Evolutionary conservation across 2,113 vertebrate species (phyloP).

Genomic region (Paratilapia polleni): DNA sequence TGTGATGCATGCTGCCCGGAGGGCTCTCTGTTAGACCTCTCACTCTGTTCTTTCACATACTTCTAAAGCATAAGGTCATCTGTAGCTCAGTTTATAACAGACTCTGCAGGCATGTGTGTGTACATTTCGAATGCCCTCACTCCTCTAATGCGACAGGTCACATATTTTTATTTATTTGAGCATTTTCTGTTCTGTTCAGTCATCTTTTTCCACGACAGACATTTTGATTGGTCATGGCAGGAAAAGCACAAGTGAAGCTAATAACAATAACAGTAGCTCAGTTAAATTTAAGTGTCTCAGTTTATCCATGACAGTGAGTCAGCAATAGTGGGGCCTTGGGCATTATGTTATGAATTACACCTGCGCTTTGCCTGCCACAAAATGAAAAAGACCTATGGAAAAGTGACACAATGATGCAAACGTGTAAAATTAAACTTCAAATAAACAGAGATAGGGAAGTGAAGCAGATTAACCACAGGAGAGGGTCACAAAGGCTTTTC

Average conservation of each 20-base stretch:
- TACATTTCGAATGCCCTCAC: conserved; percentile 10
- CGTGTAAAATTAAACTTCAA: background rate
- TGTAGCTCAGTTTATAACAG: conserved; percentile 22
- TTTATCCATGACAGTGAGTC: conserved; percentile 11
- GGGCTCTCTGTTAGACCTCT: conserved; percentile 25
- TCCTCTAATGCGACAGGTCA: background rate
- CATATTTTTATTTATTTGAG: conserved; percentile 10
- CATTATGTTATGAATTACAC: conserved; percentile 21
- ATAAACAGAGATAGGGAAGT: background rate
- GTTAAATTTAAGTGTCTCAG: conserved; percentile 11
- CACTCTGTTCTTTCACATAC: conserved; percentile 39
- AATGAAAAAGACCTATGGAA: background rate
- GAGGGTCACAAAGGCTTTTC: background rate
- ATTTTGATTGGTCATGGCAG: conserved; percentile 15
- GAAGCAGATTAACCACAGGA: conserved; percentile 1
- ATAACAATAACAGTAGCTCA: conserved; percentile 27
- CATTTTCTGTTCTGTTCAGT: conserved; percentile 15
- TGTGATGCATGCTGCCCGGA: conserved; percentile 56
- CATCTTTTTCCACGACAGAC: background rate
- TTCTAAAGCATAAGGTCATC: conserved; percentile 12
- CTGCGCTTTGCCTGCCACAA: background rate
- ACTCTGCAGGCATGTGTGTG: conserved; percentile 3
- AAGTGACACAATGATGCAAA: background rate
- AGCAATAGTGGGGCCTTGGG: background rate
- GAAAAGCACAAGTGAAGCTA: conserved; percentile 33